Base-by-base conservation (phyloP, 2,888 invertebrate genomes). In the Teleogryllus oceanicus region DNA sequence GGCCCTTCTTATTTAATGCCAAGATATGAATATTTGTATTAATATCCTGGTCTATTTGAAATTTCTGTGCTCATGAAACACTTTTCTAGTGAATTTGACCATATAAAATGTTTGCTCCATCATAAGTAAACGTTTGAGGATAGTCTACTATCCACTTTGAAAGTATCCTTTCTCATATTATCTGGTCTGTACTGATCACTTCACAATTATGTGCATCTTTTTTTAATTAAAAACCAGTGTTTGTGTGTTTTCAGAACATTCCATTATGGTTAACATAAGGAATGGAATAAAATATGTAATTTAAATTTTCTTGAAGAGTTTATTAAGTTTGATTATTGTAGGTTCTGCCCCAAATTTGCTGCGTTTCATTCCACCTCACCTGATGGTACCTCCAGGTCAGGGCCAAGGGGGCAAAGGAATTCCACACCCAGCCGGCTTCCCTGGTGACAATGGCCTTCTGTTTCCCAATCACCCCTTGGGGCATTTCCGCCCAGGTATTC, bases 261-360 rank as follows among this genome's bases (percentile, higher is more conserved):
- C 20, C 49, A 20, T 77, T 21, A 24, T 62, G 51, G 12, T 74
- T 74, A 78, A 37, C 21, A 24, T 49, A 78, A 37, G 21, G 4
- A 78, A n/a, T 24, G 18, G 37, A 4, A 49, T 21, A 50, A 79
- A 37, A 75, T 2, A 11, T 16, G 3, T 50, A 12, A 75, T 75
- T 76, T 76, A 50, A 16, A 24, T 77, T 77, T 77, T 12, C 11
- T 37, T 37, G 5, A 8, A 37, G 5, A 37, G 24, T 5, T 8
- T 37, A 37, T 37, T 37, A 8, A 18, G 13, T 50, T 77, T 78
- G 49, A 76, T 20, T 76, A 49, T 75, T 78, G 18, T 62, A 62
- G 81, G 82, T n/a, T 80, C 79, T 50, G 78, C 80, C 24, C 80
- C 81, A 5, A 81, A 81, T 78, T 75, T 81, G 50, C 62, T 82